Evolutionary conservation across 2,797 vertebrate genomes (phyloP), one percentile per base, ranked within the genome.

Genomic region (Galagoides demidoff): DNA sequence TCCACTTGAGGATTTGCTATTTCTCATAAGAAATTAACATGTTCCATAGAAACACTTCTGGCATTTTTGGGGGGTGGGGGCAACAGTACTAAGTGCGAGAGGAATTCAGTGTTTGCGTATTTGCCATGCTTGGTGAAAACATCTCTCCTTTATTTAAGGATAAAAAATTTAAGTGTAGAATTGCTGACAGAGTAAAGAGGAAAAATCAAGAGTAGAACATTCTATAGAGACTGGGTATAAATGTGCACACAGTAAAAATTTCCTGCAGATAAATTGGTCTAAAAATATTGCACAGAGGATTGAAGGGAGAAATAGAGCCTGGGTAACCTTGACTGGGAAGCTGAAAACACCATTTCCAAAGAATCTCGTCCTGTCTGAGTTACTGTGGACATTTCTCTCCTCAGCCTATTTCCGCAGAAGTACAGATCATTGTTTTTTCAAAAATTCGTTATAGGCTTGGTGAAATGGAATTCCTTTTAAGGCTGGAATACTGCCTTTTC

Each of bases 41-140:
- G 2, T 14, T 31, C 29, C 13, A 17, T 49, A 4, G 14, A 81
- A 73, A 55, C 7, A 39, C 25, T 25, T 0, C 1, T 76, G 16
- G 12, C 12, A 3, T 7, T 63, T 76, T 85, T 71, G 37, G 45
- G 49, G 14, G 14, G 14, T 4, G 49, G 49, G 7, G 1, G 59
- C 0, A 13, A 61, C 2, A 71, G 7, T 23, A 22, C 39, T 31
- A 61, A 84, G 5, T 14, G 31, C 34, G 59, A 37, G 57, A 89
- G 10, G 39, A 34, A 70, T 39, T 64, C 0, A 23, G 11, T 66
- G 70, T 1, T 95, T 95, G 9, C 13, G 64, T 37, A 17, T 94
- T 64, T 94, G 2, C 25, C 23, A 19, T 23, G 83, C 7, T 39
- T 95, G 73, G 70, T 79, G 85, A 95, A 96, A 82, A 3, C 5